A percentile compares a stretch with the other conserved stretches of the same genome.
Conservation (phyloP, 2,113 vertebrate genomes). For the Xiphophorus hellerii region DNA sequence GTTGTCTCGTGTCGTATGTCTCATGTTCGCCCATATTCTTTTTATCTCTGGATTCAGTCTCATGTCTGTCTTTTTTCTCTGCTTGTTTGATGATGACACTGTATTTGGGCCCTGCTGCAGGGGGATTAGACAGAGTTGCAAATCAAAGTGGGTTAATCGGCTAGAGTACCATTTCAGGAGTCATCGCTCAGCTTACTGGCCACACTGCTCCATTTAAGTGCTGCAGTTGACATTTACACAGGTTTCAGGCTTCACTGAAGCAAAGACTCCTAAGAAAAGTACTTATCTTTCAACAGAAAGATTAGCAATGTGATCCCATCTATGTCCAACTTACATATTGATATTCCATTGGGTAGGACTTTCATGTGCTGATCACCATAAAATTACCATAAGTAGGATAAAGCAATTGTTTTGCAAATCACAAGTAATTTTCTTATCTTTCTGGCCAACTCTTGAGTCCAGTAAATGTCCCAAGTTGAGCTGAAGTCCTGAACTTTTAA, state of each 20-base stretch:
- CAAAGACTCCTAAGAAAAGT: neutral
- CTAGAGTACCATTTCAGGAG: constrained; percentile 43
- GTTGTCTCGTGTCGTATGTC: constrained; percentile 30
- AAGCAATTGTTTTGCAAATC: too few species aligned
- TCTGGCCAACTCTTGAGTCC: too few species aligned
- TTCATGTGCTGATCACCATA: neutral
- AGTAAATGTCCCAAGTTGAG: too few species aligned
- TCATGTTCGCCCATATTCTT: neutral
- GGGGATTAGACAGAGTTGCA: constrained; percentile 60
- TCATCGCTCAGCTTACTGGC: constrained; percentile 34
- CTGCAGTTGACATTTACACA: neutral
- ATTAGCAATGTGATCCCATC: neutral
- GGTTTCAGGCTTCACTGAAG: neutral
- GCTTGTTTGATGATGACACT: constrained; percentile 45
- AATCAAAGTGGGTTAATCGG: constrained; percentile 65
- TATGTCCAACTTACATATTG: neutral
- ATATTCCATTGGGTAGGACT: neutral
- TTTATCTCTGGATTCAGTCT: neutral
- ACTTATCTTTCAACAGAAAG: neutral
- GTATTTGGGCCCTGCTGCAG: constrained; percentile 31
- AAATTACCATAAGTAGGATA: neutral
- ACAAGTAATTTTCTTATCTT: too few species aligned
- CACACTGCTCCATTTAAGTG: constrained; percentile 25
- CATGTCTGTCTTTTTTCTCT: neutral
- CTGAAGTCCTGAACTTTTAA: too few species aligned